phyloP scores from a whole-genome alignment of 2,888 invertebrate species.

The Zygogramma bicolorata region DNA sequence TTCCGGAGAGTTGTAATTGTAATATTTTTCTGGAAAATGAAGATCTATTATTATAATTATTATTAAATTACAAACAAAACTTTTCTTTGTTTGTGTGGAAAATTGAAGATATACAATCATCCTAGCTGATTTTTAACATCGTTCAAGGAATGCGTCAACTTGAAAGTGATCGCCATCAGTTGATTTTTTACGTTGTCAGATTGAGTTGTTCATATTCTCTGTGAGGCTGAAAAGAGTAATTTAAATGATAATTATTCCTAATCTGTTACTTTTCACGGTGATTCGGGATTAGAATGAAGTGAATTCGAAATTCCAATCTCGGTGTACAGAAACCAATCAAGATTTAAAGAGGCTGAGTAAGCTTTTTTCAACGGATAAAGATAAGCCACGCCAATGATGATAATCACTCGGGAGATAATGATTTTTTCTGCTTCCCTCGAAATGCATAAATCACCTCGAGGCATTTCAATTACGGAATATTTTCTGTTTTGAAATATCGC shows the following conservation, averaged over 20 bases:
- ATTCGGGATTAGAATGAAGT: neutral
- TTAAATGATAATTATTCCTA: neutral
- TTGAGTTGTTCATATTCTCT: too few relatives aligned
- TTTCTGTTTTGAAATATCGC: slow-evolving; percentile 27
- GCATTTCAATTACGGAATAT: slow-evolving; percentile 35
- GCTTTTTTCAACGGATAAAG: neutral
- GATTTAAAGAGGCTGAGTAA: neutral
- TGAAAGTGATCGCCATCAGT: too few relatives aligned
- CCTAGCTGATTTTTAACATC: too few relatives aligned
- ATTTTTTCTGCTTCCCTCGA: slow-evolving; percentile 17
- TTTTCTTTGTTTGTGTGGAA: too few relatives aligned
- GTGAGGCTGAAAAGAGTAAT: too few relatives aligned
- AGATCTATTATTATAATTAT: neutral
- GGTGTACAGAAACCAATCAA: neutral
- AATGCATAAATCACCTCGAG: slow-evolving; percentile 31
- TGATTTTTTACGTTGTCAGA: too few relatives aligned
- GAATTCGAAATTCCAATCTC: neutral
- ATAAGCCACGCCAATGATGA: slow-evolving; percentile 10
- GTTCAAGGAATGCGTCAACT: too few relatives aligned
- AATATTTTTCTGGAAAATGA: neutral
- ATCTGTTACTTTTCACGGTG: neutral
- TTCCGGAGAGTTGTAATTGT: neutral
- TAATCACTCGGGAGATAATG: slow-evolving; percentile 23
- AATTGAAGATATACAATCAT: too few relatives aligned
- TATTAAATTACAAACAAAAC: too few relatives aligned